These are phyloP conservation scores for Anthopleura xanthogrammica DNA, from an alignment of 92 coral and sea anemone genomes.

Conservation along the genomic window DNA sequence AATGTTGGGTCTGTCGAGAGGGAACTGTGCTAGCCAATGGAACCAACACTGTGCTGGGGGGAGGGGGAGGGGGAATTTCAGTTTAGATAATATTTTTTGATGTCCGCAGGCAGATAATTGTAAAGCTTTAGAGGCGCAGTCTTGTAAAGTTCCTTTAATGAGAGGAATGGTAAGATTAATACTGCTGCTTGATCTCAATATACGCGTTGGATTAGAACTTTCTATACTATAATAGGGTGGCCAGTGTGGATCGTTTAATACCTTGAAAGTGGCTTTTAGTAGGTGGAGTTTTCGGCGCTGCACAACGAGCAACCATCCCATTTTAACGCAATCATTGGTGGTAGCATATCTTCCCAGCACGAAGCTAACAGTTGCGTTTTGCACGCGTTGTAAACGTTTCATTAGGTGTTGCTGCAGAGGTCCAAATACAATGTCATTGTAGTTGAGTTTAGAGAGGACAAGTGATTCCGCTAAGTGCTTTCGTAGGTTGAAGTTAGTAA, in stretches of 20 bases:
- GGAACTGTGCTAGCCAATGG: too few relatives aligned
- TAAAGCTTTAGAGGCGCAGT: too few relatives aligned
- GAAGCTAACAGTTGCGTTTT: slow-evolving; percentile 20
- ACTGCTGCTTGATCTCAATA: too few relatives aligned
- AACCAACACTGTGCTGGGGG: too few relatives aligned
- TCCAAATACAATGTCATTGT: slow-evolving; percentile 11
- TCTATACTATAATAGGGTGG: slow-evolving; percentile 14
- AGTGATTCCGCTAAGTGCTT: slow-evolving; percentile 14
- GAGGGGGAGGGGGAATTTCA: too few relatives aligned
- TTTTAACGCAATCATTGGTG: not conserved
- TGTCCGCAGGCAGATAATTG: too few relatives aligned
- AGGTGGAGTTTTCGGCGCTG: slow-evolving; percentile 5
- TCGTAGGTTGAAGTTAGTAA: slow-evolving; percentile 3
- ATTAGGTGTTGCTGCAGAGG: slow-evolving; percentile 10
- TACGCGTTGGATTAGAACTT: too few relatives aligned
- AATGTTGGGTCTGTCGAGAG: too few relatives aligned
- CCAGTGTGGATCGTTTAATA: slow-evolving; percentile 25
- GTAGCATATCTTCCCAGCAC: slow-evolving; percentile 7
- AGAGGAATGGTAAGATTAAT: too few relatives aligned
- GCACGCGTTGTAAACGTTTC: slow-evolving; percentile 23
- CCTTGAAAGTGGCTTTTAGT: slow-evolving; percentile 13
- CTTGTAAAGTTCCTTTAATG: too few relatives aligned
- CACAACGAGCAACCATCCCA: slow-evolving; percentile 22
- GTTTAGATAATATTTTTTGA: too few relatives aligned
- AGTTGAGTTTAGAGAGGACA: slow-evolving; percentile 14